Evolutionary conservation across 2,113 vertebrate species (phyloP), one percentile per base, ranked within the genome.

Genomic region (Mesocricetus auratus): DNA sequence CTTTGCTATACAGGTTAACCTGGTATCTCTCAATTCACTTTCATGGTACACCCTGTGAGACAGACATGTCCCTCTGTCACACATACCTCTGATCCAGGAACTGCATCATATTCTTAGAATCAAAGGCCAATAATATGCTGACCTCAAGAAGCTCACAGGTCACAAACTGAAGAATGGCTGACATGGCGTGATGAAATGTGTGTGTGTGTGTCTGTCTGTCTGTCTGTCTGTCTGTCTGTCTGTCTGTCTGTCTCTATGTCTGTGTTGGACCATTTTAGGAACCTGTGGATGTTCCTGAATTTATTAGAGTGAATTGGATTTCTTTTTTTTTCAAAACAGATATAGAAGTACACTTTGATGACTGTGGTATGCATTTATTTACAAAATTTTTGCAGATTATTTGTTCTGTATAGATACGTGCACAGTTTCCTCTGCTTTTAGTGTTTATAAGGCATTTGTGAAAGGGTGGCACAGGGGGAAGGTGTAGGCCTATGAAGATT

Each of bases 321-420:
- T n/a, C n/a, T n/a, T n/a, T n/a, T n/a, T n/a, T n/a, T n/a, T n/a
- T 60, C 58, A 45, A 93, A 77, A 31, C 11, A 94, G 13, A 83
- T 78, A 69, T 24, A 29, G 64, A 94, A 69, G n/a, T 56, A 50
- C 78, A 86, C 66, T 95, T 93, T 93, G 89, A 74, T 90, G 21
- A 91, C 71, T n/a, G 85, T 22, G 13, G 24, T 68, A 31, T 33
- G 22, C 1, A 90, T 11, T 29, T 90, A 92, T 83, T 92, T 83
- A 96, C 69, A 64, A 47, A 15, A 19, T 31, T 29, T 83, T 62
- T 71, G 50, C 68, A n/a, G 26, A 66, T 45, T 90, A 9, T 56
- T 94, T 90, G 47, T 82, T 79, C 50, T 81, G 8, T 22, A 50
- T n/a, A 53, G 4, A 79, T 15, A 33, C 3, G 36, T 47, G 12